Conservation (phyloP, 2,797 vertebrate genomes). For the Mus spretus region DNA sequence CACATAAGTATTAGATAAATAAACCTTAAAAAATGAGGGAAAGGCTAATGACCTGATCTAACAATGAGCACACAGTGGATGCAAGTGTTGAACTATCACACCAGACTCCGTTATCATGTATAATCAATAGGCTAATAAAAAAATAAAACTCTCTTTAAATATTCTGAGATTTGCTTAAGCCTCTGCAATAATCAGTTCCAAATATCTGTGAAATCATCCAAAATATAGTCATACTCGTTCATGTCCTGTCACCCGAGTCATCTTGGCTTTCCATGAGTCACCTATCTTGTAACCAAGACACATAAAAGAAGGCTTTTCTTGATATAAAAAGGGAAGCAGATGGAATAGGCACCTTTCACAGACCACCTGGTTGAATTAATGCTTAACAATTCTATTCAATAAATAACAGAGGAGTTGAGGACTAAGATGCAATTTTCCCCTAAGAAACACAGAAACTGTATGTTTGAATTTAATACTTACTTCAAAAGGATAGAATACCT, state of each 20-base stretch:
- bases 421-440: slow-evolving; percentile 31
- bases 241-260: background rate
- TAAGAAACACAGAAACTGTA: slow-evolving; percentile 52
- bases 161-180: slow-evolving; percentile 23
- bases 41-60: background rate
- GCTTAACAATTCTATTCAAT: slow-evolving; percentile 32
- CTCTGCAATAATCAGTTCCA: slow-evolving; percentile 23
- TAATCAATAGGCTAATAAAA: background rate
- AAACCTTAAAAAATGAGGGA: background rate
- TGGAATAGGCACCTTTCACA: background rate
- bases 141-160: background rate
- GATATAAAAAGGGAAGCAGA: slow-evolving; percentile 18
- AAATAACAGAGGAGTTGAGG: slow-evolving; percentile 37
- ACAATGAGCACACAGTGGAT: no score
- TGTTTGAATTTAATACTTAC: slow-evolving; percentile 50
- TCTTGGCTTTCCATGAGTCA: slow-evolving; percentile 16
- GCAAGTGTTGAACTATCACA: background rate
- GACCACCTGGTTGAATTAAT: slow-evolving; percentile 1
- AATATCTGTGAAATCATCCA: slow-evolving; percentile 1
- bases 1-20: background rate
- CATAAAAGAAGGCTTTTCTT: background rate
- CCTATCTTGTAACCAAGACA: background rate
- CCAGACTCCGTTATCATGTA: no score
- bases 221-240: background rate
- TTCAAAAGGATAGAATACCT: slow-evolving; percentile 27